These are phyloP conservation scores for Poeciliopsis infans DNA, from an alignment of 2,797 vertebrate genomes.

Conservation along the genomic window DNA sequence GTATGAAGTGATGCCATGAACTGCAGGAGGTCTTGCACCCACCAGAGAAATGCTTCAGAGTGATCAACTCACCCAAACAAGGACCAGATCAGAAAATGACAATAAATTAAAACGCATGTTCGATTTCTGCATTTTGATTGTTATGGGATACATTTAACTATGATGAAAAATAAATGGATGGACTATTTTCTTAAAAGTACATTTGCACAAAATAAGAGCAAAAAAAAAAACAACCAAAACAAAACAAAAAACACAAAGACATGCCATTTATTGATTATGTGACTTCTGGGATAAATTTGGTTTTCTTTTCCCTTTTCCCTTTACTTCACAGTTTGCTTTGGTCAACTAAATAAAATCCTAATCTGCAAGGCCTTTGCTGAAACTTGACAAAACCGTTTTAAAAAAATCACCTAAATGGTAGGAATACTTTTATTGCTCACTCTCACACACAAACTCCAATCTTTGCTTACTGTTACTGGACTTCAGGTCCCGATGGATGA, in stretches of 20 bases:
- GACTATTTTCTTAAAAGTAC: neutral
- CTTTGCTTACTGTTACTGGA: constrained; percentile 93
- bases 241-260: neutral
- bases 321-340: neutral
- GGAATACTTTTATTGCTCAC: neutral
- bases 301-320: neutral
- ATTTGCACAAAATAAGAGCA: neutral
- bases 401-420: neutral
- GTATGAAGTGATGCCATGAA: neutral
- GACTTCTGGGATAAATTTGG: neutral
- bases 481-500: constrained; percentile 95
- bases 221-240: neutral
- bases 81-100: neutral
- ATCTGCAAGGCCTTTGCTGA: neutral
- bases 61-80: neutral
- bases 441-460: constrained; percentile 19
- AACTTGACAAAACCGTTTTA: neutral
- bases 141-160: neutral
- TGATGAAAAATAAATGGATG: neutral
- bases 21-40: neutral
- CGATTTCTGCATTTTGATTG: neutral
- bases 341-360: neutral
- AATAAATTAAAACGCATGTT: neutral
- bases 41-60: neutral
- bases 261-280: neutral